Conservation (phyloP, 2,797 vertebrate genomes). For the Distichodus sexfasciatus region DNA sequence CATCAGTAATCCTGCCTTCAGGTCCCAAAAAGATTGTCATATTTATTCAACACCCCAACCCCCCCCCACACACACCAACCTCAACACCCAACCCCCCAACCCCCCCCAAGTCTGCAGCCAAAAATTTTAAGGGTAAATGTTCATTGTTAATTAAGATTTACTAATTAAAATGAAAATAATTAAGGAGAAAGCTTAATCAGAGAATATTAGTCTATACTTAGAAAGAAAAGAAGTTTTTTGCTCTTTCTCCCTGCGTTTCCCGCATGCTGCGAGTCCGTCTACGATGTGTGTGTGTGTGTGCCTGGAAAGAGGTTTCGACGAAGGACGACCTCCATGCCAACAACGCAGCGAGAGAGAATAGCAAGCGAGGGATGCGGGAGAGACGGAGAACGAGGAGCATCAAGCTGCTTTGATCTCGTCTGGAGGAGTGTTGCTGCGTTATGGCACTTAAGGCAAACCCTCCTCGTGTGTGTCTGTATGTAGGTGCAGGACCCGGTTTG, state of each 20-base stretch:
- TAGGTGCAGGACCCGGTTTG: constrained; percentile 11
- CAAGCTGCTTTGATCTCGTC: constrained; percentile 76
- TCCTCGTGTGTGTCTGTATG: constrained; percentile 37
- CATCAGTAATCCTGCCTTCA: constrained; percentile 99
- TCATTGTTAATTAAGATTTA: constrained; percentile 99
- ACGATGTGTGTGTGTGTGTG: constrained; percentile 53
- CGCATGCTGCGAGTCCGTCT: constrained; percentile 76
- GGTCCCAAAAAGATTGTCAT: constrained; percentile 98
- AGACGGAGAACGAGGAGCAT: constrained; percentile 61
- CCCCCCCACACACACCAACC: no score
- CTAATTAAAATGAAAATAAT: constrained; percentile 99
- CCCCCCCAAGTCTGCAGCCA: constrained; percentile 81
- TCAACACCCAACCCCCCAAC: constrained; percentile 48
- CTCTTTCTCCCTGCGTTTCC: constrained; percentile 74
- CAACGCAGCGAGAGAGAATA: neutral
- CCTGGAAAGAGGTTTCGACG: constrained; percentile 72
- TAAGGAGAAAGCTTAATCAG: constrained; percentile 92
- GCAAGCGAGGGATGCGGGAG: constrained; percentile 8
- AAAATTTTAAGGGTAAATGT: constrained; percentile 97
- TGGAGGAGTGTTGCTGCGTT: constrained; percentile 74
- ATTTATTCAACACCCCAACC: constrained; percentile 91
- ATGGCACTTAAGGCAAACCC: constrained; percentile 69
- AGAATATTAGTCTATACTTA: constrained; percentile 87
- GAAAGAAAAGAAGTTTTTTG: constrained; percentile 88
- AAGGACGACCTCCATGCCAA: constrained; percentile 68